Percentiles rank a stretch among this genome's conserved stretches.
Conservation (phyloP, 2,797 vertebrate genomes). For the Oryzias dopingdopingensis region DNA sequence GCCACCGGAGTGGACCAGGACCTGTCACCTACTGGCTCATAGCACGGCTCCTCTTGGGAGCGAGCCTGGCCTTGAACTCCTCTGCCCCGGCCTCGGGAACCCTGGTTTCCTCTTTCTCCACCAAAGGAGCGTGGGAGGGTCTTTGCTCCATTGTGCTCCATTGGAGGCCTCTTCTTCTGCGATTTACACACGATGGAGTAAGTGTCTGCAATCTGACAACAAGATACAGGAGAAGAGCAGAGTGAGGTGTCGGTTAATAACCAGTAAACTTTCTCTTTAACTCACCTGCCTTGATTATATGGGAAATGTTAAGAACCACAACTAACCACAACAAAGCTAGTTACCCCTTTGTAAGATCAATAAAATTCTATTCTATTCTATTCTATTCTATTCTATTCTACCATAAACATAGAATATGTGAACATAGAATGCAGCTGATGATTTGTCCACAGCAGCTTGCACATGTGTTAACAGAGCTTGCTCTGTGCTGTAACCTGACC, state of each 20-base stretch:
- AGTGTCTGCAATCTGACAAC: constrained; percentile 79
- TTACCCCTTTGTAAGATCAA: no score
- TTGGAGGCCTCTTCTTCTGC: constrained; percentile 74
- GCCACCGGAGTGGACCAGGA: constrained; percentile 63
- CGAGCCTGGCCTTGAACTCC: constrained; percentile 64
- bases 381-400: no score
- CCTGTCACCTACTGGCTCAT: constrained; percentile 73
- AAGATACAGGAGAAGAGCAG: constrained; percentile 35
- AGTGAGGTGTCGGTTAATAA: constrained; percentile 34
- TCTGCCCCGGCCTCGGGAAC: constrained; percentile 53
- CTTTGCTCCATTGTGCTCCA: constrained; percentile 68
- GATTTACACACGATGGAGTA: constrained; percentile 83
- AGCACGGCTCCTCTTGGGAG: constrained; percentile 76
- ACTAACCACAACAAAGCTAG: no score
- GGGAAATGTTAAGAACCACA: constrained; percentile 1
- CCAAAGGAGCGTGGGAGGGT: constrained; percentile 71
- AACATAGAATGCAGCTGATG: not conserved
- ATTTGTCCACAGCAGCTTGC: constrained; percentile 40
- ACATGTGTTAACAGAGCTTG: constrained; percentile 60
- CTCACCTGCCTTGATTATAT: not conserved
- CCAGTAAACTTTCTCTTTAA: no score
- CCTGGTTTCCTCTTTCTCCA: constrained; percentile 46
- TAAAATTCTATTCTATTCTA: no score
- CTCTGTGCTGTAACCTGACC: constrained; percentile 75
- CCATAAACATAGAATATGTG: constrained; percentile 1